Evolutionary conservation across 2,113 vertebrate genomes (phyloP).

Genomic region (Ageneiosus marmoratus): DNA sequence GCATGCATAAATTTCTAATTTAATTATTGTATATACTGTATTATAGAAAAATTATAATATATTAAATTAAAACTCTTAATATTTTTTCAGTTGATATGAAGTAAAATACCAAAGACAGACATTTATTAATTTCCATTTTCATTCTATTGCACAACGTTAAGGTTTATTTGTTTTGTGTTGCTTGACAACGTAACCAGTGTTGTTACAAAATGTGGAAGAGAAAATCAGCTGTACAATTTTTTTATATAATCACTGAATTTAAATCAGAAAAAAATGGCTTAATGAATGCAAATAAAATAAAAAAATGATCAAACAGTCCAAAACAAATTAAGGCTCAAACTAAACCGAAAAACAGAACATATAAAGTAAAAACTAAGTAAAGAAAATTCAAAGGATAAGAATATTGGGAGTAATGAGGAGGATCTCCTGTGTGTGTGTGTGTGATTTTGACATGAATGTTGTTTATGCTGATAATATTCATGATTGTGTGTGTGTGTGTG

Average conservation of each 20-base stretch:
- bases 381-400: not conserved
- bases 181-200: not conserved
- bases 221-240: no score
- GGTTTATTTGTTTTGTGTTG: not conserved
- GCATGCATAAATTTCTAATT: not conserved
- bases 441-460: not conserved
- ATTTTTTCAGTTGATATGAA: not conserved
- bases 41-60: not conserved
- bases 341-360: not conserved
- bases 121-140: not conserved
- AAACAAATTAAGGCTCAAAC: not conserved
- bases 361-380: not conserved
- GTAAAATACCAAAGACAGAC: not conserved
- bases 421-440: not conserved
- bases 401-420: not conserved
- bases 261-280: not conserved
- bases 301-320: not conserved
- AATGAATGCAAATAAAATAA: not conserved
- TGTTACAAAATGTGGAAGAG: not conserved
- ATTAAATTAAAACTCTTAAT: not conserved
- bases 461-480: no score
- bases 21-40: not conserved
- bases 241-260: no score
- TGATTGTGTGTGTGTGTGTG: not conserved
- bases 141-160: not conserved